phyloP scores from a whole-genome alignment of 53 echinoderm and acorn worm genomes.

The Actinopyga echinites region DNA sequence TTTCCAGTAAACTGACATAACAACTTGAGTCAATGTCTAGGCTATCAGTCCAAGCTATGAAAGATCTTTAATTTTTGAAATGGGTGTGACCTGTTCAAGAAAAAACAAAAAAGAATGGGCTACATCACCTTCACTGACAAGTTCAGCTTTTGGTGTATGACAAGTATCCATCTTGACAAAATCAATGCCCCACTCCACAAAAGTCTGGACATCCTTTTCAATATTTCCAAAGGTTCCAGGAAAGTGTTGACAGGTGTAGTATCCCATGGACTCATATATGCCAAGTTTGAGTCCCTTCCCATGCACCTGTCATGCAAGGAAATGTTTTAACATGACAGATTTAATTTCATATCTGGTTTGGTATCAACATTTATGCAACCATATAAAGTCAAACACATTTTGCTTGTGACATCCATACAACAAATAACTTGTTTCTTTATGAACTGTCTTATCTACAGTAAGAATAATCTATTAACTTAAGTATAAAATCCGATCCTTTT shows the following conservation, averaged over 20 bases:
- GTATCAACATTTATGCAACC: too few species aligned
- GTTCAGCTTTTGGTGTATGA: slow-evolving; percentile 29
- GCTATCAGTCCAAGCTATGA: not conserved
- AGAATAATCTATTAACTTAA: too few species aligned
- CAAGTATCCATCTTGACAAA: slow-evolving; percentile 92
- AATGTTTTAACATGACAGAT: too few species aligned
- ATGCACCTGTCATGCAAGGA: slow-evolving; percentile 58
- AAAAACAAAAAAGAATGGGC: not conserved
- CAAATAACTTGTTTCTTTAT: too few species aligned
- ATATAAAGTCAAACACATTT: too few species aligned
- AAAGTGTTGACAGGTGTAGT: slow-evolving; percentile 63
- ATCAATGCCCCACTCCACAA: slow-evolving; percentile 93
- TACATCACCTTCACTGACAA: slow-evolving; percentile 63
- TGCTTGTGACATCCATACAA: too few species aligned
- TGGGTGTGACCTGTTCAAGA: too few species aligned
- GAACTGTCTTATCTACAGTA: too few species aligned
- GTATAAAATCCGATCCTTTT: too few species aligned
- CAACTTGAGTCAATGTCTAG: too few species aligned
- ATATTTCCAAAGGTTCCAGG: slow-evolving; percentile 81
- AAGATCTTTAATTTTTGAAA: not conserved
- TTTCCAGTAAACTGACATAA: too few species aligned
- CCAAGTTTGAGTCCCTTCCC: slow-evolving; percentile 85
- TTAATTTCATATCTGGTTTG: too few species aligned
- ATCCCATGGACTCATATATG: slow-evolving; percentile 83
- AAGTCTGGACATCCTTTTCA: slow-evolving; percentile 81